A percentile compares a stretch with the other conserved stretches of the same genome.
phyloP scores from a whole-genome alignment of 2,797 vertebrate species.

The Chelidonichthys spinosus region DNA sequence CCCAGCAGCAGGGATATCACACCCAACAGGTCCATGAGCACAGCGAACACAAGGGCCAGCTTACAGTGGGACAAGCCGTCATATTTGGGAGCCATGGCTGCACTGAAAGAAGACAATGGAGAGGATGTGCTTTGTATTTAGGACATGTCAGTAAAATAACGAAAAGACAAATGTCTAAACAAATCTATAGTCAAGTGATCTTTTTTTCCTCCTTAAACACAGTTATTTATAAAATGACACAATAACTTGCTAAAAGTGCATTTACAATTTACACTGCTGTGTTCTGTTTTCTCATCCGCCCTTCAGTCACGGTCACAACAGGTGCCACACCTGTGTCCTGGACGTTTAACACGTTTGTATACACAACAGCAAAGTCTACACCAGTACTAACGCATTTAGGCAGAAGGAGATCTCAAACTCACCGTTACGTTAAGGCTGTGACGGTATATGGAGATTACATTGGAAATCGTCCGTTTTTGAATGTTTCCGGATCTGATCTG shows the following conservation, averaged over 20 bases:
- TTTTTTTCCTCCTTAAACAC: not conserved
- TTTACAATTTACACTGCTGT: not conserved
- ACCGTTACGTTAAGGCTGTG: constrained; percentile 34
- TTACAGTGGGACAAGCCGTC: constrained; percentile 88
- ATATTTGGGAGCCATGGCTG: constrained; percentile 73
- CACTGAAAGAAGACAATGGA: constrained; percentile 13
- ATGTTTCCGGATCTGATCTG: constrained; percentile 18
- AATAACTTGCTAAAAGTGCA: not conserved
- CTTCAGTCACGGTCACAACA: constrained; percentile 9
- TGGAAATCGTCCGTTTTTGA: not conserved
- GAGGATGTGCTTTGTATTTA: not conserved
- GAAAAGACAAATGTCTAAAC: not conserved
- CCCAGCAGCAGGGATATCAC: constrained; percentile 86
- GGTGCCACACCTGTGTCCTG: constrained; percentile 50
- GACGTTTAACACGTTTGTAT: not conserved
- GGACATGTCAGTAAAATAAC: not conserved
- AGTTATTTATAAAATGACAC: not conserved
- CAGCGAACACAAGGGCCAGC: constrained; percentile 86
- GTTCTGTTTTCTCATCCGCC: not conserved
- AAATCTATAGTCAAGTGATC: not conserved
- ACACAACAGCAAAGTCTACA: not conserved
- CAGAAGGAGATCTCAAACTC: constrained; percentile 13
- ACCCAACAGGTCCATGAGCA: constrained; percentile 88
- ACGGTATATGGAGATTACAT: not conserved
- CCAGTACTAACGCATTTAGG: fast-evolving